Evolutionary conservation across 1,140 invertebrate species (phyloP).

Genomic region (Neoseiulus cucumeris): DNA sequence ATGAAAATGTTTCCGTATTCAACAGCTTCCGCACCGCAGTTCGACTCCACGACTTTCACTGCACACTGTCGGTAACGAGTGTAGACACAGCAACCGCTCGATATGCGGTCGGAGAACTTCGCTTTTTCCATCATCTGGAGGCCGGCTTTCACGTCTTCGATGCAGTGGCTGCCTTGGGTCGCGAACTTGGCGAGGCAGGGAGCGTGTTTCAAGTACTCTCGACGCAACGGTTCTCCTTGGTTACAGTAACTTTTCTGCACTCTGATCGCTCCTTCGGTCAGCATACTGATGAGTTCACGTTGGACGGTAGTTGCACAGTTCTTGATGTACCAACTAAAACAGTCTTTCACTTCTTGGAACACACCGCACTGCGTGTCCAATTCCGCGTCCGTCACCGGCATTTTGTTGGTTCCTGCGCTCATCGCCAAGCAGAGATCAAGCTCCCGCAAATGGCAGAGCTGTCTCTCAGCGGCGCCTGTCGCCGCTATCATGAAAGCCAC

Average conservation of each 20-base stretch:
- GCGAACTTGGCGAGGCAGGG: neutral
- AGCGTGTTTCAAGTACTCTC: neutral
- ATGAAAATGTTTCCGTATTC: neutral
- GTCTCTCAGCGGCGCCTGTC: too few relatives aligned
- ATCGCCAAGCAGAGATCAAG: constrained; percentile 21
- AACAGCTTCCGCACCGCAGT: neutral
- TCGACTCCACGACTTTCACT: neutral
- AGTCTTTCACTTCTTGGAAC: constrained; percentile 19
- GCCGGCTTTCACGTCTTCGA: neutral
- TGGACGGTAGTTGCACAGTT: constrained; percentile 23
- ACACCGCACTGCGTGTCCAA: constrained; percentile 19
- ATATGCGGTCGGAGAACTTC: neutral
- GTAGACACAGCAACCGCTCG: constrained; percentile 16
- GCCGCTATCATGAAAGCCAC: too few relatives aligned
- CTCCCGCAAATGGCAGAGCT: constrained; percentile 22
- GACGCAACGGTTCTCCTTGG: neutral
- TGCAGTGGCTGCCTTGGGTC: neutral
- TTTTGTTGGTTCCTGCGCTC: constrained; percentile 17
- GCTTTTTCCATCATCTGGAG: neutral
- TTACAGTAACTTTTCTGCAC: constrained; percentile 19
- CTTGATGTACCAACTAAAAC: constrained; percentile 19
- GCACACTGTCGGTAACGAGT: constrained; percentile 14
- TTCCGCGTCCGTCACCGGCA: constrained; percentile 16
- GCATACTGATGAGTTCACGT: constrained; percentile 20
- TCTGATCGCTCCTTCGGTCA: constrained; percentile 18